These are phyloP conservation scores for Nomada ruficornis DNA, from an alignment of 2,888 invertebrate species.

Conservation along the genomic window DNA sequence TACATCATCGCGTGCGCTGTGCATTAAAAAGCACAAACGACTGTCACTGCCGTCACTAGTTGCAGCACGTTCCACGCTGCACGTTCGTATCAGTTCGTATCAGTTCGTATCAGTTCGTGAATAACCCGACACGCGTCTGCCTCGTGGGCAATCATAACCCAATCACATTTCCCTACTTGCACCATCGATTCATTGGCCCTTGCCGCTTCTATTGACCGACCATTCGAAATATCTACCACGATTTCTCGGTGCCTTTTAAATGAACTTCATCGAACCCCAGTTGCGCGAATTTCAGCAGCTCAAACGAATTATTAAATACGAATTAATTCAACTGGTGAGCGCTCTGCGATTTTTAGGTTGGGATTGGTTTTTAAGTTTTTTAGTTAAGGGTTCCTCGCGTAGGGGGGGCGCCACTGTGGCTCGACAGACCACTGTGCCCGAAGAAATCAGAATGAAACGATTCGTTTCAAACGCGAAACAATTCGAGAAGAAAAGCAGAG, in stretches of 20 bases:
- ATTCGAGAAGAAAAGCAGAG: neutral
- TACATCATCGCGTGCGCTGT: conserved; percentile 1
- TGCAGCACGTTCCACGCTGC: conserved; percentile 11
- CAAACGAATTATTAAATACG: too few species aligned
- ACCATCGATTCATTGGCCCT: conserved; percentile 32
- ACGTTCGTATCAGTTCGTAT: conserved; percentile 47
- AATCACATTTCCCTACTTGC: neutral
- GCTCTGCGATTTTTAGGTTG: too few species aligned
- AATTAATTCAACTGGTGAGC: too few species aligned
- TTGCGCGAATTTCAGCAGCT: neutral
- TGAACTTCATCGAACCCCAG: neutral
- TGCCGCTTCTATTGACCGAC: neutral
- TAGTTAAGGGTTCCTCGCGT: too few species aligned
- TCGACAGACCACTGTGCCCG: too few species aligned
- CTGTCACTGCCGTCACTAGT: conserved; percentile 10
- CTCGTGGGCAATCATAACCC: conserved; percentile 49
- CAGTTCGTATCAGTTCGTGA: conserved; percentile 49
- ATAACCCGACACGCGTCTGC: conserved; percentile 45
- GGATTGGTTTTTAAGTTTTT: too few species aligned
- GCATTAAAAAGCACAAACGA: neutral
- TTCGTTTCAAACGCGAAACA: too few species aligned
- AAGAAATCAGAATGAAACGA: too few species aligned
- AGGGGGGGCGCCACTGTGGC: too few species aligned
- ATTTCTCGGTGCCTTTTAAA: too few species aligned
- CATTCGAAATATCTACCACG: too few species aligned